phyloP scores from a whole-genome alignment of 2,797 vertebrate species.

The Cyclopterus lumpus region DNA sequence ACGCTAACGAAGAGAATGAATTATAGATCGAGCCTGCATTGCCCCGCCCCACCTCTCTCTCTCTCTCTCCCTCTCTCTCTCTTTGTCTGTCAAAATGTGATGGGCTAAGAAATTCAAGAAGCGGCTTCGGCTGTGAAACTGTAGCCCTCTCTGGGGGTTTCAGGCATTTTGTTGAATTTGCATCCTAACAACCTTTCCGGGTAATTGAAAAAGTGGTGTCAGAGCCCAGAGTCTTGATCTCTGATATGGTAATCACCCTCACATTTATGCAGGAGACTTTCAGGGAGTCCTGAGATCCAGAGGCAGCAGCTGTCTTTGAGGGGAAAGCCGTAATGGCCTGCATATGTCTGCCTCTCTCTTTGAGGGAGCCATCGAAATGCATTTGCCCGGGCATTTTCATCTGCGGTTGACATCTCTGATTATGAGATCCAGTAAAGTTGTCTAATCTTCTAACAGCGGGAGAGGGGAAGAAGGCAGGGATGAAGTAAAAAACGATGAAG shows the following conservation, averaged over 20 bases:
- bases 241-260: conserved; percentile 80
- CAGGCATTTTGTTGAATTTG: conserved; percentile 80
- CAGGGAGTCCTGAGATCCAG: conserved; percentile 70
- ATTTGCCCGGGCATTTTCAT: conserved; percentile 70
- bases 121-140: conserved; percentile 75
- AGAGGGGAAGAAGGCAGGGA: conserved; percentile 42
- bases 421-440: conserved; percentile 77
- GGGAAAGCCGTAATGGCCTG: conserved; percentile 73
- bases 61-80: conserved; percentile 3
- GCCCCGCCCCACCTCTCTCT: conserved; percentile 27
- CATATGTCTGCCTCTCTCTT: conserved; percentile 70
- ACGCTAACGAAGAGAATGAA: conserved; percentile 61
- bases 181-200: conserved; percentile 81
- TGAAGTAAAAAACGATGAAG: conserved; percentile 9
- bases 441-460: conserved; percentile 74
- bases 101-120: conserved; percentile 75
- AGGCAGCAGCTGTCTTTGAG: conserved; percentile 77
- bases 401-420: conserved; percentile 76
- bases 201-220: conserved; percentile 84
- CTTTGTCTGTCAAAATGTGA: conserved; percentile 72
- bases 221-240: conserved; percentile 78
- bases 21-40: conserved; percentile 60
- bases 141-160: conserved; percentile 71
- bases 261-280: conserved; percentile 77
- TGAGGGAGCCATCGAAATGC: conserved; percentile 70